A percentile compares a stretch with the other conserved stretches of the same genome.
Conservation (phyloP, 2,797 vertebrate species). For the Acanthis flammea region DNA sequence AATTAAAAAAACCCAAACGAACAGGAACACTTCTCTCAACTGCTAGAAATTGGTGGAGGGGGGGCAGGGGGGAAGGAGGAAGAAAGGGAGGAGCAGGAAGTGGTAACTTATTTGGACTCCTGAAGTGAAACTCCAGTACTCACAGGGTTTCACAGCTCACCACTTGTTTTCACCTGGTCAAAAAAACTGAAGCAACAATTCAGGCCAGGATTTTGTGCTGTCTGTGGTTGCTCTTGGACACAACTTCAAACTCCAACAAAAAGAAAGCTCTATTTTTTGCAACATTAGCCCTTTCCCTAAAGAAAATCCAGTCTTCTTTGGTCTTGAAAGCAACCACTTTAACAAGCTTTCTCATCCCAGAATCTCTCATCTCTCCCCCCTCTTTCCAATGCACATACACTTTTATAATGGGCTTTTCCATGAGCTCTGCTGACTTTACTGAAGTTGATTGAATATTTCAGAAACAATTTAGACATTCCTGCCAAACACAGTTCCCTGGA, state of each 20-base stretch:
- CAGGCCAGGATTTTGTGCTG: background rate
- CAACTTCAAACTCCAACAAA: background rate
- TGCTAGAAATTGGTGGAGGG: background rate
- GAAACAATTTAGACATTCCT: background rate
- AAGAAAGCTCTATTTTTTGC: background rate
- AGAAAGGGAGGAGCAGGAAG: conserved; percentile 35
- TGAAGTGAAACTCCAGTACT: background rate
- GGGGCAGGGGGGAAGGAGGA: background rate
- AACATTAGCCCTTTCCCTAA: background rate
- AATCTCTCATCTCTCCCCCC: background rate
- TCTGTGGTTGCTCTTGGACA: background rate
- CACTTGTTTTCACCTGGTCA: background rate
- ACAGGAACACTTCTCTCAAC: background rate
- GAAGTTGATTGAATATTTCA: background rate
- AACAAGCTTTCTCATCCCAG: background rate
- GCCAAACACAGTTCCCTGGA: background rate
- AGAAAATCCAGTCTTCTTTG: background rate
- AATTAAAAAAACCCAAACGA: background rate
- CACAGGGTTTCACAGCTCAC: background rate
- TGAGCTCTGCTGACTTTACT: background rate
- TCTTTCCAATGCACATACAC: background rate
- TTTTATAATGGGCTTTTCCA: background rate
- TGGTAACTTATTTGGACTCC: conserved; percentile 6
- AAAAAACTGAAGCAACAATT: background rate
- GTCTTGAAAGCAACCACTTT: background rate